A percentile compares a stretch with the other conserved stretches of the same genome.
phyloP scores from a whole-genome alignment of 1,140 invertebrate species.

The Mya arenaria region DNA sequence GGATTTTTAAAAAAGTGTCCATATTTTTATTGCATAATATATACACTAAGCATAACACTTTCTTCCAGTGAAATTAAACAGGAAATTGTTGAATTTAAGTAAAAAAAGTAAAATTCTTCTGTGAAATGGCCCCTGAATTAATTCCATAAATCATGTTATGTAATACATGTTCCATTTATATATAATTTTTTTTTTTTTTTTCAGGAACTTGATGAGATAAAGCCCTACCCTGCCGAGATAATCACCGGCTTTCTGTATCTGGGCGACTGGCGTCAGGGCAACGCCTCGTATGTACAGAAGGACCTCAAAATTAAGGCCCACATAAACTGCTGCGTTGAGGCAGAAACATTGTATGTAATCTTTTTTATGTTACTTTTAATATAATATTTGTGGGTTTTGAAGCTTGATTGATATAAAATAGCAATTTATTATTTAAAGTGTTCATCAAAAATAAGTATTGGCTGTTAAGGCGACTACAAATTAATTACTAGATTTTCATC shows the following conservation, averaged over 20 bases:
- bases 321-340: conserved; percentile 77
- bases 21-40: neutral
- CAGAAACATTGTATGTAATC: conserved; percentile 77
- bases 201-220: conserved; percentile 79
- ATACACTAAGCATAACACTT: neutral
- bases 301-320: conserved; percentile 80
- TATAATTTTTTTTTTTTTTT: conserved; percentile 1
- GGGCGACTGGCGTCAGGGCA: conserved; percentile 79
- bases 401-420: no score
- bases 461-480: no score
- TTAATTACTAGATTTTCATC: no score
- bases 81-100: neutral
- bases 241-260: conserved; percentile 78
- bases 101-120: neutral
- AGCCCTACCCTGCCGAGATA: conserved; percentile 80
- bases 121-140: neutral
- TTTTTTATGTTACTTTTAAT: no score
- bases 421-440: no score
- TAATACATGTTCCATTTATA: no score
- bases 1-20: neutral
- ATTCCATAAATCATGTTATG: conserved; percentile 1
- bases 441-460: no score
- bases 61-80: neutral
- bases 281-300: conserved; percentile 78
- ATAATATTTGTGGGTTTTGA: no score